These are phyloP conservation scores for Nilaparvata lugens DNA, from an alignment of 1,140 invertebrate species.

Conservation along the genomic window DNA sequence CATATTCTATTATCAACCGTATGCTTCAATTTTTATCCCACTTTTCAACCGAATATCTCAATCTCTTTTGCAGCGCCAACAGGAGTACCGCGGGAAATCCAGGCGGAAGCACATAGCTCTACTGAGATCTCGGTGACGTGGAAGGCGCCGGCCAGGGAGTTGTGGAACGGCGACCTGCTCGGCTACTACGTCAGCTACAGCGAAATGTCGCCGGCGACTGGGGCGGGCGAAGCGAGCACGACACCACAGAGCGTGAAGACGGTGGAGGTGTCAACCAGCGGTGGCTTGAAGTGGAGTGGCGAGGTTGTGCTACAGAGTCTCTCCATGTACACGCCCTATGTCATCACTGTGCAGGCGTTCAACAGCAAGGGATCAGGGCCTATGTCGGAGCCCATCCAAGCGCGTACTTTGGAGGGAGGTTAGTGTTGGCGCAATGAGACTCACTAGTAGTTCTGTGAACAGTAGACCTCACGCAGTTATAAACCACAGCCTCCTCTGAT, in stretches of 20 bases:
- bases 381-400: slow-evolving; percentile 66
- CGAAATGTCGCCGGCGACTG: slow-evolving; percentile 32
- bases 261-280: slow-evolving; percentile 43
- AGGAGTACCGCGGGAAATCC: slow-evolving; percentile 73
- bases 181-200: slow-evolving; percentile 92
- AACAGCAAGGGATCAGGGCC: slow-evolving; percentile 86
- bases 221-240: slow-evolving; percentile 26
- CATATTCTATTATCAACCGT: too few relatives aligned
- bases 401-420: slow-evolving; percentile 84
- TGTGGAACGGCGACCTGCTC: slow-evolving; percentile 84
- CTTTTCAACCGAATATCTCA: too few relatives aligned
- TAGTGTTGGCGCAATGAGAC: too few relatives aligned
- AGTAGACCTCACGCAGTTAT: too few relatives aligned
- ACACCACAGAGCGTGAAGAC: slow-evolving; percentile 47
- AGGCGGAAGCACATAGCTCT: slow-evolving; percentile 78
- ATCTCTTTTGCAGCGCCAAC: slow-evolving; percentile 59
- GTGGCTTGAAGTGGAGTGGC: slow-evolving; percentile 50
- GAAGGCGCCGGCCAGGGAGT: slow-evolving; percentile 76
- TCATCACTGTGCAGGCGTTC: slow-evolving; percentile 84
- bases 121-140: slow-evolving; percentile 81
- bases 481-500: too few relatives aligned
- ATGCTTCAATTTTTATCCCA: too few relatives aligned
- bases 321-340: slow-evolving; percentile 80
- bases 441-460: too few relatives aligned
- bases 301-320: slow-evolving; percentile 55